Percentiles rank a stretch among this genome's conserved stretches.
Evolutionary conservation across 1,140 invertebrate genomes (phyloP).

Genomic region (Battus philenor): DNA sequence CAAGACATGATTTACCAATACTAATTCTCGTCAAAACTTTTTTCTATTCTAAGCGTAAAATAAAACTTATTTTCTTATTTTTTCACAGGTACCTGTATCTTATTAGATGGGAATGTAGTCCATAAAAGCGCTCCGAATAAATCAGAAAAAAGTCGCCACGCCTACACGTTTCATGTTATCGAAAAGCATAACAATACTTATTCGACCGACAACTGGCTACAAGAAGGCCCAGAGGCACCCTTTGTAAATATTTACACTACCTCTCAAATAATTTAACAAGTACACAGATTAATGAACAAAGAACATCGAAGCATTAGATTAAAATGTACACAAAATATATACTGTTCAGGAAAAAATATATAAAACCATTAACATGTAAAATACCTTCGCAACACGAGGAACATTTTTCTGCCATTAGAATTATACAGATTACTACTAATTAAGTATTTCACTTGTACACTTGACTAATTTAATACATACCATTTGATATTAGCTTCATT

Average conservation of each 20-base stretch:
- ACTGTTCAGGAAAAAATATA: neutral
- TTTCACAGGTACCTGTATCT: constrained; percentile 85
- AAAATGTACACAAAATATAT: neutral
- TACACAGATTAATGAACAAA: neutral
- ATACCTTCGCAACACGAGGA: neutral
- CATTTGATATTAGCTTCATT: too few species aligned
- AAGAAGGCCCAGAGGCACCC: constrained; percentile 71
- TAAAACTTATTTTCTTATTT: neutral
- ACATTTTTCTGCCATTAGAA: neutral
- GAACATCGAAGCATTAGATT: too few species aligned
- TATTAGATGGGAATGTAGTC: constrained; percentile 95
- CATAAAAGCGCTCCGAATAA: constrained; percentile 93
- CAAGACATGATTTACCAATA: too few species aligned
- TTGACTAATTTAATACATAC: too few species aligned
- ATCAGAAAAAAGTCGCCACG: constrained; percentile 89
- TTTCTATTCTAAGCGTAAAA: too few species aligned
- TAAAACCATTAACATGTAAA: neutral
- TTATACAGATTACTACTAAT: neutral
- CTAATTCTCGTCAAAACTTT: too few species aligned
- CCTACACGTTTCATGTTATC: constrained; percentile 96
- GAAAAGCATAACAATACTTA: constrained; percentile 87
- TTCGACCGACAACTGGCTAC: constrained; percentile 91
- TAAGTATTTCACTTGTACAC: neutral
- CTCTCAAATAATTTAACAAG: constrained; percentile 38
- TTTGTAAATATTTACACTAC: constrained; percentile 61